A percentile compares a stretch with the other conserved stretches of the same genome.
phyloP scores from a whole-genome alignment of 1,140 invertebrate genomes.

The Caerostris extrusa region DNA sequence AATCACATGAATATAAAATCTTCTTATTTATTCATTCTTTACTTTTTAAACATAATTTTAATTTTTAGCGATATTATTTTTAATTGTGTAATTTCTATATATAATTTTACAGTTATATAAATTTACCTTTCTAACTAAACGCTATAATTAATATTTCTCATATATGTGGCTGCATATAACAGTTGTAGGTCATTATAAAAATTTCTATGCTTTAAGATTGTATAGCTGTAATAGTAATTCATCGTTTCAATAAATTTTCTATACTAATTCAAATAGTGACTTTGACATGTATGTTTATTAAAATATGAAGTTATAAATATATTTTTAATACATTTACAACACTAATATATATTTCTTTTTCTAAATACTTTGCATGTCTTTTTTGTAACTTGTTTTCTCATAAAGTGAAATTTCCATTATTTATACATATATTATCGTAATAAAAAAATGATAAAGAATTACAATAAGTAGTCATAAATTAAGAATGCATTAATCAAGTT shows the following conservation, averaged over 20 bases:
- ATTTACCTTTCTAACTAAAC: background rate
- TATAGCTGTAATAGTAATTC: background rate
- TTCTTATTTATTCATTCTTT: too few species aligned
- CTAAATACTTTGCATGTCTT: background rate
- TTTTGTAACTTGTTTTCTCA: background rate
- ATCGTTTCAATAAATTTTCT: background rate
- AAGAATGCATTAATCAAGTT: too few species aligned
- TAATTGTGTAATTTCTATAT: background rate
- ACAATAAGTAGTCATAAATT: background rate
- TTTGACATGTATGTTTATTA: background rate
- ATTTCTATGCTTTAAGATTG: background rate
- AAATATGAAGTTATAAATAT: slow-evolving; percentile 28
- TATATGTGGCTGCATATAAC: background rate
- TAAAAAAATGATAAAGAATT: background rate
- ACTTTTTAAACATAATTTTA: too few species aligned
- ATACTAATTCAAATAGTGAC: background rate
- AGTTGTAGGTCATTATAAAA: background rate
- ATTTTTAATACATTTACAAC: background rate
- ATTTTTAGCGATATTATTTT: too few species aligned
- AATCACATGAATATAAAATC: too few species aligned
- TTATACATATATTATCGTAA: background rate
- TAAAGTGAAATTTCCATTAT: background rate
- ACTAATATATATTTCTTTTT: background rate
- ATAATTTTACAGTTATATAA: background rate
- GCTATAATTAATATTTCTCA: background rate